These are phyloP conservation scores for Jordanella pulchra DNA, from an alignment of 2,797 vertebrate genomes.

Conservation along the genomic window DNA sequence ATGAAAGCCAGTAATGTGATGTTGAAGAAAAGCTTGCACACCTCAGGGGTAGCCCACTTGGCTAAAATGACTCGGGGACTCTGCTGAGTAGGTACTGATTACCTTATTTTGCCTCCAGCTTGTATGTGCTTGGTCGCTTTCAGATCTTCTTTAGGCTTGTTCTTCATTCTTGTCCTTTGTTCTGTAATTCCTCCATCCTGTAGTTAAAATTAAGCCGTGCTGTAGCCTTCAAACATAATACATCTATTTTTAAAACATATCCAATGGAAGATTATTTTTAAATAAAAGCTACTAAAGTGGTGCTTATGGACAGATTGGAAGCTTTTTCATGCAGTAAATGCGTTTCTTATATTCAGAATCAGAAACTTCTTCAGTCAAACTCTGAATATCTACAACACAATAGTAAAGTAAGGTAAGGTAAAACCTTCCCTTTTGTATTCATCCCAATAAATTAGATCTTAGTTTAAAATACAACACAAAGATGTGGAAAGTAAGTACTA, in stretches of 20 bases:
- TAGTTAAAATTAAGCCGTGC: neutral
- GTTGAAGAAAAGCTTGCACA: constrained; percentile 36
- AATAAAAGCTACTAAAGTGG: neutral
- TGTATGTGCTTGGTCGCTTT: constrained; percentile 6
- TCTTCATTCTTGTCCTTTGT: neutral
- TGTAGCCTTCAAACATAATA: neutral
- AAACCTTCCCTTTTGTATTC: no score
- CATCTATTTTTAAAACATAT: neutral
- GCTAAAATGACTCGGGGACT: constrained; percentile 4
- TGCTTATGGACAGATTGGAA: neutral
- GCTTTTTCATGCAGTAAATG: neutral
- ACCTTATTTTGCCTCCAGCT: neutral
- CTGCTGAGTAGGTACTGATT: constrained; percentile 13
- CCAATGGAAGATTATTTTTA: neutral
- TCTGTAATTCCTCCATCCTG: constrained; percentile 7
- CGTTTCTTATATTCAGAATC: neutral
- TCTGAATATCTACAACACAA: neutral
- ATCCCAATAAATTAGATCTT: no score
- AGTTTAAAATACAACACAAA: no score
- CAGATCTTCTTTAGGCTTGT: neutral
- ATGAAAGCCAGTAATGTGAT: constrained; percentile 57
- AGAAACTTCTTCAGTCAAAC: neutral
- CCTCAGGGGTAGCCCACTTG: constrained; percentile 24
- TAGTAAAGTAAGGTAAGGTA: no score
- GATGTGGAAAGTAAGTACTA: no score